Base-by-base conservation (phyloP, 2,113 vertebrate genomes). In the Girardinichthys multiradiatus region DNA sequence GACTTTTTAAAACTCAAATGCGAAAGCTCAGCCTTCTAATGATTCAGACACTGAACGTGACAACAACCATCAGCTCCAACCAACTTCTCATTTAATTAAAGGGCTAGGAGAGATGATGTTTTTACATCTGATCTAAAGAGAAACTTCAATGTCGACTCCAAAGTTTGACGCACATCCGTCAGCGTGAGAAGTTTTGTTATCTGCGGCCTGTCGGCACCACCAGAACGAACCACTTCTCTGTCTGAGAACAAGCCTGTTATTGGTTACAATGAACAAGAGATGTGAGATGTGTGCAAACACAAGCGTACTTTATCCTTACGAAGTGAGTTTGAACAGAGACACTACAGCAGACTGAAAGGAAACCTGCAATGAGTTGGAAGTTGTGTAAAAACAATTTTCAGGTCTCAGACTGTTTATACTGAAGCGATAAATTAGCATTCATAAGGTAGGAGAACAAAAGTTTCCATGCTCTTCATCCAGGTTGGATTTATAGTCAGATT, bases 201-300 rank as follows among this genome's bases (percentile, higher is more conserved):
- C 71, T 72, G 76, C 31, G 82, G 80, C 85, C 58, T 60, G 79
- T 72, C 24, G 42, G 66, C 66, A 63, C 60, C 14, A 64, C 19
- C 30, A 72, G 74, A 79, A 76, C 64, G 63, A 57, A 70, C 48
- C 83, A 59, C 61, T 84, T 84, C 81, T 86, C 72, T 82, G 54
- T 64, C 64, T 30, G 61, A 5, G 60, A 87, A 93, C 89, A 90
- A 91, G 68, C 87, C 86, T 93, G 86, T 92, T 74, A 35, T 83
- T 89, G 80, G 88, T 86, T 79, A 91, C 87, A 91, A 90, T 88
- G 89, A 84, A 91, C 90, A 90, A 90, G 68, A 64, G 76, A 27
- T 42, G 37, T 24, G 79, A 80, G 82, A 85, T 13, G 77, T 30
- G 78, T 60, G 79, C 86, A 89, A 68, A 84, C 57, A 72, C 66